These are phyloP conservation scores for Baronia brevicornis DNA, from an alignment of 2,888 invertebrate species.

Conservation along the genomic window DNA sequence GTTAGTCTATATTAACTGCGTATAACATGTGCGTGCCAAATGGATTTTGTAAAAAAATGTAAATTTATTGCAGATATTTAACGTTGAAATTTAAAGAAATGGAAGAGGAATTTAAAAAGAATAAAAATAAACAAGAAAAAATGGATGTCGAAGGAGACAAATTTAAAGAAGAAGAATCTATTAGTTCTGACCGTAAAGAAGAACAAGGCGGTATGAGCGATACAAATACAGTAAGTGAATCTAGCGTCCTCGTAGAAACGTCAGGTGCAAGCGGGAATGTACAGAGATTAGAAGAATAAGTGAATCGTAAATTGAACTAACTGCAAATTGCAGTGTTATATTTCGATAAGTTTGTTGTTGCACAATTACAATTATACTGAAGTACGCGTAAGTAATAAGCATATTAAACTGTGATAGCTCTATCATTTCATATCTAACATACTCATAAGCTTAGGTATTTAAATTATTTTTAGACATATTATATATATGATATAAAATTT, in stretches of 20 bases:
- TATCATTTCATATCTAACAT: too few species aligned
- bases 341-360: constrained; percentile 18
- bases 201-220: constrained; percentile 21
- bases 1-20: background rate
- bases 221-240: constrained; percentile 37
- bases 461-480: too few species aligned
- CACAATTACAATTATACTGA: constrained; percentile 19
- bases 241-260: constrained; percentile 52
- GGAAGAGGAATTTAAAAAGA: constrained; percentile 86
- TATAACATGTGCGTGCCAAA: background rate
- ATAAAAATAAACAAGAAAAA: constrained; percentile 70
- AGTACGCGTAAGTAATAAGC: constrained; percentile 6
- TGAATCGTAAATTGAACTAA: background rate
- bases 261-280: constrained; percentile 62
- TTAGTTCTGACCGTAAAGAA: constrained; percentile 16
- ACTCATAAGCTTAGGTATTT: too few species aligned
- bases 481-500: too few species aligned
- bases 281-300: constrained; percentile 43
- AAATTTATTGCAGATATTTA: constrained; percentile 80
- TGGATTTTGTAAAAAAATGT: too few species aligned
- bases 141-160: constrained; percentile 34
- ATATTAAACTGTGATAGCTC: constrained; percentile 48
- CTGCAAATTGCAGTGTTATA: background rate
- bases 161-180: constrained; percentile 18
- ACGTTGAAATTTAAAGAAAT: constrained; percentile 90